phyloP scores from a whole-genome alignment of 2,888 invertebrate species.

The Sarcophaga subvicina region DNA sequence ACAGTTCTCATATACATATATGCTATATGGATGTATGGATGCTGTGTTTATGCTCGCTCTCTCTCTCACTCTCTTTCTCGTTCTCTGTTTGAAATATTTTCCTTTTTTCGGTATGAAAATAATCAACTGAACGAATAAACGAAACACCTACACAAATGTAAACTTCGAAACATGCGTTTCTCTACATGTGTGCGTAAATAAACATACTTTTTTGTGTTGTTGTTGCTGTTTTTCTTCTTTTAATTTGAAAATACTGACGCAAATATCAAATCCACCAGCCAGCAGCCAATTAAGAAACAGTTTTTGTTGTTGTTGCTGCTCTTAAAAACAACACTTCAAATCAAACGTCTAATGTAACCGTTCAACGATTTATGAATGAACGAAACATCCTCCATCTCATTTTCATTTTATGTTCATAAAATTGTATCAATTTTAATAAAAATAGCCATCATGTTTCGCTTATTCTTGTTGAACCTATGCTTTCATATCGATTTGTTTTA shows the following conservation, averaged over 20 bases:
- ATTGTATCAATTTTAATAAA: background rate
- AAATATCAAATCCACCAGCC: conserved; percentile 47
- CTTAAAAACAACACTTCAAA: background rate
- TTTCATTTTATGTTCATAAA: background rate
- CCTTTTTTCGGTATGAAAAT: background rate
- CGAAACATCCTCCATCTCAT: background rate
- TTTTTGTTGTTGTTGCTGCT: conserved; percentile 10
- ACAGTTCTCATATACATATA: conserved; percentile 46
- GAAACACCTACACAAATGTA: conserved; percentile 51
- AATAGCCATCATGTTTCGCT: background rate
- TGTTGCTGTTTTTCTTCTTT: conserved; percentile 37
- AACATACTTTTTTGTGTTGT: too few relatives aligned
- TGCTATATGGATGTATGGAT: conserved; percentile 36
- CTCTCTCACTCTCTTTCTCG: background rate
- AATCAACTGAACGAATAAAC: conserved; percentile 20
- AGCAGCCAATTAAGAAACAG: conserved; percentile 26
- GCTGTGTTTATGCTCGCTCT: conserved; percentile 32
- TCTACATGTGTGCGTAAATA: conserved; percentile 2
- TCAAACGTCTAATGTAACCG: conserved; percentile 12
- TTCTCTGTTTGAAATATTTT: background rate
- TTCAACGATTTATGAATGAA: conserved; percentile 50
- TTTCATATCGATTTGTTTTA: conserved; percentile 32
- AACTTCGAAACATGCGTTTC: conserved; percentile 46
- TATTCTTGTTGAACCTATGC: background rate
- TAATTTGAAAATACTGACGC: conserved; percentile 58